These are phyloP conservation scores for Pocillopora verrucosa DNA, from an alignment of 64 coral and sea anemone genomes.

Conservation along the genomic window DNA sequence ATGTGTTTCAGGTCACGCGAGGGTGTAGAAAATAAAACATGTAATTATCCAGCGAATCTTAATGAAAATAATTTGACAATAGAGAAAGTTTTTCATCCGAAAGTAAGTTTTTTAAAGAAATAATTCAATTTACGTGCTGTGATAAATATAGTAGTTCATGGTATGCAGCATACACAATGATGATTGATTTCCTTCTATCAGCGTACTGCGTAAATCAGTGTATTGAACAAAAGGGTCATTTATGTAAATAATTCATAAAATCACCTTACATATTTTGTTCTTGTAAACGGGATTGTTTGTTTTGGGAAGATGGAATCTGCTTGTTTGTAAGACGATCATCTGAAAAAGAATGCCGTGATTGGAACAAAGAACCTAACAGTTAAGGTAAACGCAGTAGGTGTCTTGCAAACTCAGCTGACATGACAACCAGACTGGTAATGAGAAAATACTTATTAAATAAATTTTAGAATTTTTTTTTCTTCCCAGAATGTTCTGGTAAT, in stretches of 20 bases:
- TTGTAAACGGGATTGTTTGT: constrained; percentile 38
- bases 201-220: neutral
- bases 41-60: neutral
- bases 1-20: neutral
- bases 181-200: too few species aligned
- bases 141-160: too few species aligned
- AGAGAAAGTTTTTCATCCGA: neutral
- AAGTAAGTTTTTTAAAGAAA: neutral
- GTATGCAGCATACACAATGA: too few species aligned
- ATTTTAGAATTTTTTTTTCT: neutral
- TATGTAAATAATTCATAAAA: constrained; percentile 27
- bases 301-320: neutral
- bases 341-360: neutral
- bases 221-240: constrained; percentile 30
- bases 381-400: neutral
- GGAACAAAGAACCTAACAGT: neutral
- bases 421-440: neutral
- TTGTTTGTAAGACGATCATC: neutral
- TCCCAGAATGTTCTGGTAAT: neutral
- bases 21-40: neutral
- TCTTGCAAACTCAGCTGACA: neutral
- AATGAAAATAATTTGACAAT: neutral
- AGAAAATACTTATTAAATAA: neutral
- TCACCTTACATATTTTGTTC: constrained; percentile 12
- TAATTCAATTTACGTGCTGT: too few species aligned